phyloP scores from a whole-genome alignment of 2,888 invertebrate species.

The Schrankia costaestrigalis region DNA sequence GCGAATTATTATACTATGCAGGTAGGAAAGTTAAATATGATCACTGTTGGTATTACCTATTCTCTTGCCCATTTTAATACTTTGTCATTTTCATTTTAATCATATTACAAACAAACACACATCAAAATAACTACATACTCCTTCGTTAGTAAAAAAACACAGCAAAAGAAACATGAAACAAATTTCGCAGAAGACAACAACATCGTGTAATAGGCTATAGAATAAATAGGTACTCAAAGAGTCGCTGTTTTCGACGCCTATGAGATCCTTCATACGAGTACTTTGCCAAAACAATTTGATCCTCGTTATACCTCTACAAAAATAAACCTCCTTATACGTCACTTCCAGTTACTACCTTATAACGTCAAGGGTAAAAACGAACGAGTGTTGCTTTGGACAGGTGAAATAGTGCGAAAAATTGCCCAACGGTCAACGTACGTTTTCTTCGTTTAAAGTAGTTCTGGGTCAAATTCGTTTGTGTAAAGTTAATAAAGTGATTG shows the following conservation, averaged over 20 bases:
- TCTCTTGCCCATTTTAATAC: too few species aligned
- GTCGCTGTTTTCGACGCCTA: neutral
- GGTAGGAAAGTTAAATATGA: too few species aligned
- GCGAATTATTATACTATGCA: too few species aligned
- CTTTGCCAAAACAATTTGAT: constrained; percentile 8
- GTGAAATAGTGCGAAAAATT: constrained; percentile 78
- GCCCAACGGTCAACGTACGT: constrained; percentile 56
- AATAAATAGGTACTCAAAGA: neutral
- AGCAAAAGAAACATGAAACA: neutral
- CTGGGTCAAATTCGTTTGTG: constrained; percentile 28
- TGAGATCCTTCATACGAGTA: constrained; percentile 1
- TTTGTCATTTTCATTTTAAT: too few species aligned
- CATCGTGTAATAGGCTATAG: neutral
- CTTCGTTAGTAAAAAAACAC: too few species aligned
- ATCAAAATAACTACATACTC: too few species aligned
- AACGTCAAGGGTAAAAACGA: constrained; percentile 41
- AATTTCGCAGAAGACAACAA: neutral
- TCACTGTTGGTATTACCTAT: too few species aligned
- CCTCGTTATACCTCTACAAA: constrained; percentile 9
- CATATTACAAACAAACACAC: too few species aligned
- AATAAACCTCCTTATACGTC: constrained; percentile 29
- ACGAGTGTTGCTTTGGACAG: constrained; percentile 63
- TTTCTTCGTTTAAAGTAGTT: constrained; percentile 28
- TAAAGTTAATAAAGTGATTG: constrained; percentile 24
- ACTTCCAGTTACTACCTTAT: constrained; percentile 33